Conservation (phyloP, 1,140 invertebrate species). For the Calosoma granatense region DNA sequence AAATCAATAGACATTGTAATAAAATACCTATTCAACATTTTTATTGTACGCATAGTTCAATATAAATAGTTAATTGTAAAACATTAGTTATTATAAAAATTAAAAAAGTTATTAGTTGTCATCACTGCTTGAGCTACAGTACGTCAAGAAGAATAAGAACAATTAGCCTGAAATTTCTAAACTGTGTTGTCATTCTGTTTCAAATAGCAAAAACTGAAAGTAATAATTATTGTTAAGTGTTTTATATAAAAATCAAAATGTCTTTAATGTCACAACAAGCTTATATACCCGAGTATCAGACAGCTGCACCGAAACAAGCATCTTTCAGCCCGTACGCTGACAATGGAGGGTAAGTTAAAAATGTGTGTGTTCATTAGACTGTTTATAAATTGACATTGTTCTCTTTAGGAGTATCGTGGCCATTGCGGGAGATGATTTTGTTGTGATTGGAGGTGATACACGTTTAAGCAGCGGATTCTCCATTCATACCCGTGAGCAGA, state of each 20-base stretch:
- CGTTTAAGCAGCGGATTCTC: constrained; percentile 84
- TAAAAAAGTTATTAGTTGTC: no score
- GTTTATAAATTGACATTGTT: constrained; percentile 14
- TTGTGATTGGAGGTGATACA: constrained; percentile 80
- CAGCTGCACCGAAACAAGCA: constrained; percentile 45
- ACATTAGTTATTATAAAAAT: no score
- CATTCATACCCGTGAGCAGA: constrained; percentile 80
- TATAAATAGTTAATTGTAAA: no score
- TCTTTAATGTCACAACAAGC: background rate
- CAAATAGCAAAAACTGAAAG: background rate
- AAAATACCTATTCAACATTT: no score
- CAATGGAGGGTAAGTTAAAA: constrained; percentile 55
- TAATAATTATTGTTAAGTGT: no score
- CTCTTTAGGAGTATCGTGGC: constrained; percentile 69
- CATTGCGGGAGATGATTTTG: constrained; percentile 86
- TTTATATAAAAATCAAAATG: background rate
- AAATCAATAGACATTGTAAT: no score
- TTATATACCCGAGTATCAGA: constrained; percentile 20
- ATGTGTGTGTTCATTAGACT: constrained; percentile 8
- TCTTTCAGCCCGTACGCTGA: constrained; percentile 64
- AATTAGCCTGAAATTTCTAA: no score
- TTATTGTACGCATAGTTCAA: no score
- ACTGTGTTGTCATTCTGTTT: background rate
- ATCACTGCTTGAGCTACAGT: no score
- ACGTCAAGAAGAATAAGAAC: no score